A percentile compares a stretch with the other conserved stretches of the same genome.
These are phyloP conservation scores for Harmothoe impar DNA, from an alignment of 2,888 invertebrate genomes.

Conservation along the genomic window DNA sequence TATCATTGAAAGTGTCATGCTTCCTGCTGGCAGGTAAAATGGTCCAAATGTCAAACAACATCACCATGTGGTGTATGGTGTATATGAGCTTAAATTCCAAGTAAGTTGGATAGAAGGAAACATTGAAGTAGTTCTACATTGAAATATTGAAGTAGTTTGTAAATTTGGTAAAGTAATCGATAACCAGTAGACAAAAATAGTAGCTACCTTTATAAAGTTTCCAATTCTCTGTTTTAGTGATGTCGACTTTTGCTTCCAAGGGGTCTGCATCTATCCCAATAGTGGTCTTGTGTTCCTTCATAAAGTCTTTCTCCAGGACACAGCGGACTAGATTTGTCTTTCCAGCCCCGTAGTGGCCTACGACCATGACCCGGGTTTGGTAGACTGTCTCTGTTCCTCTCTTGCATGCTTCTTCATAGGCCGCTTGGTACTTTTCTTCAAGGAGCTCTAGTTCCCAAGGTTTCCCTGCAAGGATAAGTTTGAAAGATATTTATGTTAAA, in stretches of 20 bases:
- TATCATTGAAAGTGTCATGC: too few species aligned
- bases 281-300: background rate
- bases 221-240: background rate
- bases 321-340: background rate
- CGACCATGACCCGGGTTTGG: background rate
- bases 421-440: background rate
- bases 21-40: too few species aligned
- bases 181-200: too few species aligned
- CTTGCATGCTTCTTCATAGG: background rate
- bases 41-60: too few species aligned
- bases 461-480: background rate
- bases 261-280: background rate
- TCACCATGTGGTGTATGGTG: too few species aligned
- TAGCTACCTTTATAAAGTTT: background rate
- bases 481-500: too few species aligned
- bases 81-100: too few species aligned
- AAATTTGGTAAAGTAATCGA: too few species aligned
- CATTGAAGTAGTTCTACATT: too few species aligned
- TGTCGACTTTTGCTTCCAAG: background rate
- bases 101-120: too few species aligned
- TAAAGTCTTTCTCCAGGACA: background rate
- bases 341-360: background rate
- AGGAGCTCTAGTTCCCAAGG: background rate
- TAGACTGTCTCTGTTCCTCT: background rate
- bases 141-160: too few species aligned